These are phyloP conservation scores for Alosa sapidissima DNA, from an alignment of 2,797 vertebrate genomes.

Conservation along the genomic window DNA sequence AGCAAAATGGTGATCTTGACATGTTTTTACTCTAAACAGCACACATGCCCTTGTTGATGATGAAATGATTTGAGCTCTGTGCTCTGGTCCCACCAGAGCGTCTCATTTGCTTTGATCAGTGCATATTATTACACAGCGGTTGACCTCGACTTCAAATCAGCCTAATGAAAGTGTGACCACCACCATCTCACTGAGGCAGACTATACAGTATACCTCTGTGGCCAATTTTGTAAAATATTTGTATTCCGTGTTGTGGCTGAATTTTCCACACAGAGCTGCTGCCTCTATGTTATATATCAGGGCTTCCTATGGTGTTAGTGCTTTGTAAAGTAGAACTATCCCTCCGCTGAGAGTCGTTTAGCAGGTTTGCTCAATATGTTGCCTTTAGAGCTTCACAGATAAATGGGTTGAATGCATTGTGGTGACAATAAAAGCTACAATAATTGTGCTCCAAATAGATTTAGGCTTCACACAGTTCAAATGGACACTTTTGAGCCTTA, in stretches of 20 bases:
- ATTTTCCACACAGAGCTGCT: slow-evolving; percentile 18
- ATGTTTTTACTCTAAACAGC: neutral
- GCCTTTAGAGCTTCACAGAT: slow-evolving; percentile 47
- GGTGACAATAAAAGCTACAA: slow-evolving; percentile 49
- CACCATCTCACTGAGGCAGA: slow-evolving; percentile 14
- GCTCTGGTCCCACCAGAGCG: neutral
- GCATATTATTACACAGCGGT: slow-evolving; percentile 13
- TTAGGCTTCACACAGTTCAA: slow-evolving; percentile 35
- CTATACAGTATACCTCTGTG: neutral
- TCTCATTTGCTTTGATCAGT: slow-evolving; percentile 30
- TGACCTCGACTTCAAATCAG: neutral
- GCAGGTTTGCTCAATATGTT: slow-evolving; percentile 36
- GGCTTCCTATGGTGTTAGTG: slow-evolving; percentile 26
- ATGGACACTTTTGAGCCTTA: slow-evolving; percentile 45
- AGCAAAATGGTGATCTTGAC: neutral
- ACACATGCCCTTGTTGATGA: neutral
- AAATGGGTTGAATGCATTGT: slow-evolving; percentile 46
- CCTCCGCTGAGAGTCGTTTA: slow-evolving; percentile 44
- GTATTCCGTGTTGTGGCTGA: slow-evolving; percentile 27
- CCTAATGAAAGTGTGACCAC: slow-evolving; percentile 24
- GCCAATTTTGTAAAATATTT: neutral
- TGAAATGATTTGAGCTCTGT: neutral
- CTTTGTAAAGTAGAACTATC: slow-evolving; percentile 34
- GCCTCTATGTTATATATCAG: slow-evolving; percentile 9
- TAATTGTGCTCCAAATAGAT: slow-evolving; percentile 54